Evolutionary conservation across 1,140 invertebrate genomes (phyloP).

Genomic region (Cardiocondyla obscurior): DNA sequence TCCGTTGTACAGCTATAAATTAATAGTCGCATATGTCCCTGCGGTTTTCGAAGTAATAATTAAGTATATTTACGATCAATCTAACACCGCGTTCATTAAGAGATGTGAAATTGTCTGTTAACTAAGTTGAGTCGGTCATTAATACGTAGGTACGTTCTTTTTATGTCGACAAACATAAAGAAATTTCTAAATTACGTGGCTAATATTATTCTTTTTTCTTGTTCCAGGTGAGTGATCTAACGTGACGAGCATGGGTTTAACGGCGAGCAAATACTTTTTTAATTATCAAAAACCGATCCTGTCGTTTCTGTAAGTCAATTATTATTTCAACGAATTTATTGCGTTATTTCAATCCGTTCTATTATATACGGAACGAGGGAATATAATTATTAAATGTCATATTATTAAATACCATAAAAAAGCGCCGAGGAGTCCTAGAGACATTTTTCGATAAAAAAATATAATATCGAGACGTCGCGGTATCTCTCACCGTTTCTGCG

Average conservation of each 20-base stretch:
- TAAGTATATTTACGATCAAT: constrained; percentile 5
- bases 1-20: background rate
- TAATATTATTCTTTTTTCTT: constrained; percentile 45
- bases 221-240: constrained; percentile 63
- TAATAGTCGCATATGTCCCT: background rate
- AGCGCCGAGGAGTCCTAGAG: background rate
- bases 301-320: no score
- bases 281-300: background rate
- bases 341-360: background rate
- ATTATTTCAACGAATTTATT: no score
- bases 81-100: constrained; percentile 4
- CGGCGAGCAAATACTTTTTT: constrained; percentile 34
- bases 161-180: background rate
- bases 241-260: background rate
- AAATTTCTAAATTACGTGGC: background rate
- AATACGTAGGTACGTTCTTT: background rate
- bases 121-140: constrained; percentile 13
- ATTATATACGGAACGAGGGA: no score
- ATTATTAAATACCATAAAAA: background rate
- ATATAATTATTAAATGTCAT: background rate
- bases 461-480: background rate
- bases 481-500: background rate
- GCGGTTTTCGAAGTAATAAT: constrained; percentile 22
- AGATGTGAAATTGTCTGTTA: background rate
- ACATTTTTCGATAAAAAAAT: background rate